Conservation (phyloP, 2,888 invertebrate genomes). For the Bombyx huttoni region DNA sequence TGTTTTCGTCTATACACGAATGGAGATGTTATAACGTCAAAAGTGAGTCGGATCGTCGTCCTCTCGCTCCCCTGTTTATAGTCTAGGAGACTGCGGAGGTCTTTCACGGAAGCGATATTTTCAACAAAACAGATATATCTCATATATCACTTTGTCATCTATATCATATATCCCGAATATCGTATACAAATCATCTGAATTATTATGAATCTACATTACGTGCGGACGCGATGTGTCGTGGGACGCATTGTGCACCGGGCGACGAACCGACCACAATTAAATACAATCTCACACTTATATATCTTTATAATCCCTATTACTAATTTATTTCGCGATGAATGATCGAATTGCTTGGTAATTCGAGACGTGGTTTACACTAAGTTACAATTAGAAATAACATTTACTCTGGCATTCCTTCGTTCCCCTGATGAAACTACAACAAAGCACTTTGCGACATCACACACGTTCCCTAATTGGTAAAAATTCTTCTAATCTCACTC, state of each 20-base stretch:
- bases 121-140: constrained; percentile 42
- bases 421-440: constrained; percentile 46
- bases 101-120: constrained; percentile 11
- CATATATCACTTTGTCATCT: constrained; percentile 37
- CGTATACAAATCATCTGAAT: constrained; percentile 16
- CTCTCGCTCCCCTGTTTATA: constrained; percentile 37
- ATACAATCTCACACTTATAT: constrained; percentile 45
- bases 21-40: constrained; percentile 60
- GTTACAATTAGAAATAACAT: constrained; percentile 57
- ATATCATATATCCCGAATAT: constrained; percentile 14
- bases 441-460: constrained; percentile 53
- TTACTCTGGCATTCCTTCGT: constrained; percentile 51
- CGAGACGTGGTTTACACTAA: constrained; percentile 52
- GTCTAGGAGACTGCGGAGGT: constrained; percentile 45
- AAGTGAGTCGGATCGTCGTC: constrained; percentile 36
- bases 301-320: constrained; percentile 51
- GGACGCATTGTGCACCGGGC: constrained; percentile 30
- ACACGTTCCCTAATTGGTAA: constrained; percentile 49
- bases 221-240: constrained; percentile 35
- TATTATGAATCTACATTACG: constrained; percentile 1
- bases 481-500: constrained; percentile 65
- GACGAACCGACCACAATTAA: constrained; percentile 28
- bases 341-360: constrained; percentile 69
- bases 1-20: constrained; percentile 49
- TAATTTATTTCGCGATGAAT: constrained; percentile 71